Evolutionary conservation across 2,797 vertebrate species (phyloP), one percentile per base, ranked within the genome.

Genomic region (Gambelia wislizenii): DNA sequence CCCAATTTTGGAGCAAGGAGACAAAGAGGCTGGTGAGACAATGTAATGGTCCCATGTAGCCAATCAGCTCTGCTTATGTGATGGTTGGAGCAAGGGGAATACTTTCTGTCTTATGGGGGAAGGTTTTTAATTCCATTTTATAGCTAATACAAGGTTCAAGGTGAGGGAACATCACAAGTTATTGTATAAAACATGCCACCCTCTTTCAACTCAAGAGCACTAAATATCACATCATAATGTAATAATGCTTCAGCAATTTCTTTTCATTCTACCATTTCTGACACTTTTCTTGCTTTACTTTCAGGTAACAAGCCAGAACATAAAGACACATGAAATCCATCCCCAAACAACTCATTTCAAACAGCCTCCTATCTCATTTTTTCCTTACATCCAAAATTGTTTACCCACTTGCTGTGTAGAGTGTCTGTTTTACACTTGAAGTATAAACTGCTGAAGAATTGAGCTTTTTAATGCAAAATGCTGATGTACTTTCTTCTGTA

Each of bases 361-460:
- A 20, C 18, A 85, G 76, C 74, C 12, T 47, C 47, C 47, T 56
- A 27, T 44, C 44, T 0, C 0, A 16, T 44, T 93, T 95, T 95
- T 74, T 76, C 14, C 42, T 93, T 86, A 91, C 49, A 84, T 93
- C 89, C 93, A 77, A 87, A 84, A 83, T 92, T 93, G 12, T 90
- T 95, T 95, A 79, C 56, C 13, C 9, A 93, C 69, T 88, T 91
- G 84, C 86, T 95, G 86, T 20, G 64, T 90, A 83, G 39, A 87
- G 78, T 85, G 52, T 92, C 94, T 95, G 95, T 95, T 96, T 96
- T 95, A 92, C 54, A 85, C 84, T 22, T 91, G 79, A 92, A 86
- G 86, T 93, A 94, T 85, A 95, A 96, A 95, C 83, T 92, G 39
- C 87, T 95, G 90, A 91, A 94, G 27, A 95, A 92, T 91, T 83